Evolutionary conservation across 2,113 vertebrate species (phyloP).

Genomic region (Cinclus cinclus): DNA sequence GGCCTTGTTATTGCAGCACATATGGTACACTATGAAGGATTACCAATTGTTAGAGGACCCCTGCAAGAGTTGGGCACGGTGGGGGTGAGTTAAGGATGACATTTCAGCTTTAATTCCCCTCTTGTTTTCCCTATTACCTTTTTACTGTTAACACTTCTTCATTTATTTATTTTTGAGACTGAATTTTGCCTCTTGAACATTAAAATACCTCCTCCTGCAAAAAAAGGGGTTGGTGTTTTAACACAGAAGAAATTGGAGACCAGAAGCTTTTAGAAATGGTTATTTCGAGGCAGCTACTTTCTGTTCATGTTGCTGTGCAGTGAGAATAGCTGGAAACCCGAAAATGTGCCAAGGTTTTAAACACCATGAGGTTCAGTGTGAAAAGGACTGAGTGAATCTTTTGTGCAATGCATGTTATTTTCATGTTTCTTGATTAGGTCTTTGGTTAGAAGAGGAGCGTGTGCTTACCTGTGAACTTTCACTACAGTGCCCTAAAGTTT

Average conservation of each 20-base stretch:
- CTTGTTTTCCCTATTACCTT: constrained; percentile 27
- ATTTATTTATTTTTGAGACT: neutral
- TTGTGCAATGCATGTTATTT: neutral
- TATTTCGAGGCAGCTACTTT: constrained; percentile 47
- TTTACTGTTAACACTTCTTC: neutral
- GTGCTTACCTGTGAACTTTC: neutral
- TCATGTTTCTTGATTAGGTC: neutral
- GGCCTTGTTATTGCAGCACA: constrained; percentile 59
- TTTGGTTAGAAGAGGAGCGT: neutral
- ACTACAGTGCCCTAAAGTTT: neutral
- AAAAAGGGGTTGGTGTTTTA: neutral
- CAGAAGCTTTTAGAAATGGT: neutral
- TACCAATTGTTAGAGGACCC: constrained; percentile 65
- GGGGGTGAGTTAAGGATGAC: constrained; percentile 65
- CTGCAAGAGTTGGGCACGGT: constrained; percentile 54
- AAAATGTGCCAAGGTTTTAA: constrained; percentile 64
- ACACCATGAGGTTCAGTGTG: constrained; percentile 37
- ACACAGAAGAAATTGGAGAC: neutral
- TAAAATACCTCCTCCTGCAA: neutral
- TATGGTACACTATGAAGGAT: constrained; percentile 65
- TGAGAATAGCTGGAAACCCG: constrained; percentile 50
- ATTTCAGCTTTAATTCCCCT: constrained; percentile 62
- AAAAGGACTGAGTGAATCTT: constrained; percentile 11
- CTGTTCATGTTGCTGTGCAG: constrained; percentile 16
- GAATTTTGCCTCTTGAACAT: neutral